Percentiles rank a stretch among this genome's conserved stretches.
Conservation (phyloP, 2,113 vertebrate species). For the Pseudolaguvia tuberculata region DNA sequence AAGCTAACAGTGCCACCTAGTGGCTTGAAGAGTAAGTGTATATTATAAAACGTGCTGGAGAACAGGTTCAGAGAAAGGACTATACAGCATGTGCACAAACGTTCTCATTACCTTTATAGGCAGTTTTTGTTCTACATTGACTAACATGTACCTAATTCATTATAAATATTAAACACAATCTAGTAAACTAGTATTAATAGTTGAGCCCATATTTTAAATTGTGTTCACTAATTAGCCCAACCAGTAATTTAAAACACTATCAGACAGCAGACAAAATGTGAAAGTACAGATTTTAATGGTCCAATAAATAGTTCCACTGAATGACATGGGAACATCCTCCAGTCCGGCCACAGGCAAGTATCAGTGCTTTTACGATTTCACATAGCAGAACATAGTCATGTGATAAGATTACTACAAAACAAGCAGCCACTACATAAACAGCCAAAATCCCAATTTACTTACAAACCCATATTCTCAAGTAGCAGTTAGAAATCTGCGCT, state of each 20-base stretch:
- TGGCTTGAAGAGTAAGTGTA: constrained; percentile 42
- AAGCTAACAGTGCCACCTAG: constrained; percentile 39
- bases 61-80: not conserved
- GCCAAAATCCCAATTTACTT: constrained; percentile 12
- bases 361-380: constrained; percentile 61
- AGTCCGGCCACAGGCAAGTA: constrained; percentile 45
- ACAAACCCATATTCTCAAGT: not conserved
- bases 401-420: constrained; percentile 33
- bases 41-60: constrained; percentile 3
- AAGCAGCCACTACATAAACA: constrained; percentile 18
- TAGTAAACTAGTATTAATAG: not conserved
- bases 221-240: too few species aligned
- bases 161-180: not conserved
- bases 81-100: not conserved
- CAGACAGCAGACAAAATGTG: constrained; percentile 49
- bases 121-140: constrained; percentile 11
- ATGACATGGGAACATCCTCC: constrained; percentile 47
- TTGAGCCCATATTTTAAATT: not conserved
- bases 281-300: constrained; percentile 65
- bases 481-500: not conserved
- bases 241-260: not conserved
- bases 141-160: constrained; percentile 10
- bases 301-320: constrained; percentile 71
- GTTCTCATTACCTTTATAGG: not conserved
- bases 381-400: constrained; percentile 20